Evolutionary conservation across 2,888 invertebrate genomes (phyloP).

Genomic region (Petrophora chlorosata): DNA sequence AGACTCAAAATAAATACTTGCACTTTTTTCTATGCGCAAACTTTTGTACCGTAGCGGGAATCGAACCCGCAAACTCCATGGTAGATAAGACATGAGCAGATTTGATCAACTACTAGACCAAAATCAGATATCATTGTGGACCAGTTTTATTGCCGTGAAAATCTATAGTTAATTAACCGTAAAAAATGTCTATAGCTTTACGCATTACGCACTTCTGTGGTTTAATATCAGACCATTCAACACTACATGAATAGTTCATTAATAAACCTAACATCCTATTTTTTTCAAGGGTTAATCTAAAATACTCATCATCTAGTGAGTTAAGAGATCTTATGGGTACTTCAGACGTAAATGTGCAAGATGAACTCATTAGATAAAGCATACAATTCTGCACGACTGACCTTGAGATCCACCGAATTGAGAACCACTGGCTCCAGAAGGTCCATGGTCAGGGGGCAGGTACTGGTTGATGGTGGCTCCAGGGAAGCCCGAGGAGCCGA

Average conservation of each 20-base stretch:
- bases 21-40: too few species aligned
- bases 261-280: neutral
- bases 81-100: too few species aligned
- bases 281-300: neutral
- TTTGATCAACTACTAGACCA: too few species aligned
- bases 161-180: too few species aligned
- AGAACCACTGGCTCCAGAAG: constrained; percentile 46
- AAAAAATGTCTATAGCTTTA: too few species aligned
- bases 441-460: constrained; percentile 66
- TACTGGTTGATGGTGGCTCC: constrained; percentile 72
- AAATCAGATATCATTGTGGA: too few species aligned
- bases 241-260: neutral
- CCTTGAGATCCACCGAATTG: constrained; percentile 41
- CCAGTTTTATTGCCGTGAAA: too few species aligned
- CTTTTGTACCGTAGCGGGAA: too few species aligned
- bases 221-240: neutral
- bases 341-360: constrained; percentile 10
- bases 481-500: constrained; percentile 41
- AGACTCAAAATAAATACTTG: too few species aligned
- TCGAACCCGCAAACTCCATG: too few species aligned
- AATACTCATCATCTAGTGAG: neutral
- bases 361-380: constrained; percentile 16
- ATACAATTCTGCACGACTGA: constrained; percentile 23
- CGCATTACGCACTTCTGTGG: too few species aligned
- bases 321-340: constrained; percentile 1